phyloP scores from a whole-genome alignment of 1,140 invertebrate genomes.

The Temnothorax longispinosus region DNA sequence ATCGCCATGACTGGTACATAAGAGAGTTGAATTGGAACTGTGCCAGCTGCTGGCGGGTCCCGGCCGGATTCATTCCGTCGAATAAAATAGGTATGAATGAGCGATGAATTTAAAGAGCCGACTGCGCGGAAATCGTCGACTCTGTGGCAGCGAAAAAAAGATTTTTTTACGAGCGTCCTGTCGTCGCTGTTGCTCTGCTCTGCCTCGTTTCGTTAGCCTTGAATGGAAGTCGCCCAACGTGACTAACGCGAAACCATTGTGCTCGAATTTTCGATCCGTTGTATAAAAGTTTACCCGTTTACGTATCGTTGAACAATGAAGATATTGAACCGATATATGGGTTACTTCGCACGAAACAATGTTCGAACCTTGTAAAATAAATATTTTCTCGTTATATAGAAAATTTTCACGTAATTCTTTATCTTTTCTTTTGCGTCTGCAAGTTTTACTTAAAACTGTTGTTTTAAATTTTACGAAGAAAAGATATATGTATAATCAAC shows the following conservation, averaged over 20 bases:
- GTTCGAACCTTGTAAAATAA: slow-evolving; percentile 7
- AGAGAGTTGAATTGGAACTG: slow-evolving; percentile 70
- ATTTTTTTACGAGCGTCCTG: slow-evolving; percentile 32
- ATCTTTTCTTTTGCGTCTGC: neutral
- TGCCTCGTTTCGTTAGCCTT: slow-evolving; percentile 45
- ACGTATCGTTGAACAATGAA: slow-evolving; percentile 23
- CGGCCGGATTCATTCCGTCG: slow-evolving; percentile 69
- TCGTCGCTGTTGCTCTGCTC: slow-evolving; percentile 17
- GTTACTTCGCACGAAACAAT: neutral
- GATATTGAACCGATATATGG: neutral
- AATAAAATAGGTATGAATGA: slow-evolving; percentile 71
- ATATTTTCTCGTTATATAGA: neutral
- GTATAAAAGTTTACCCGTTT: slow-evolving; percentile 27
- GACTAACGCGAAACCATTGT: slow-evolving; percentile 39
- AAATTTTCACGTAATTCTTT: neutral
- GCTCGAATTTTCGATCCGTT: slow-evolving; percentile 46
- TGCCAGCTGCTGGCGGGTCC: slow-evolving; percentile 63
- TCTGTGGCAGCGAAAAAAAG: slow-evolving; percentile 19
- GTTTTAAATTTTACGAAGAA: neutral
- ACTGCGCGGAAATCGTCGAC: slow-evolving; percentile 58
- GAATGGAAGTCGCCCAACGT: slow-evolving; percentile 35
- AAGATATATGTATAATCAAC: neutral
- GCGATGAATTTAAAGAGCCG: slow-evolving; percentile 70
- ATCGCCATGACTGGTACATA: slow-evolving; percentile 70
- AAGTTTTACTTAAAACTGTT: neutral